Base-by-base conservation (phyloP, 2,797 vertebrate species). In the Salmo trutta region DNA sequence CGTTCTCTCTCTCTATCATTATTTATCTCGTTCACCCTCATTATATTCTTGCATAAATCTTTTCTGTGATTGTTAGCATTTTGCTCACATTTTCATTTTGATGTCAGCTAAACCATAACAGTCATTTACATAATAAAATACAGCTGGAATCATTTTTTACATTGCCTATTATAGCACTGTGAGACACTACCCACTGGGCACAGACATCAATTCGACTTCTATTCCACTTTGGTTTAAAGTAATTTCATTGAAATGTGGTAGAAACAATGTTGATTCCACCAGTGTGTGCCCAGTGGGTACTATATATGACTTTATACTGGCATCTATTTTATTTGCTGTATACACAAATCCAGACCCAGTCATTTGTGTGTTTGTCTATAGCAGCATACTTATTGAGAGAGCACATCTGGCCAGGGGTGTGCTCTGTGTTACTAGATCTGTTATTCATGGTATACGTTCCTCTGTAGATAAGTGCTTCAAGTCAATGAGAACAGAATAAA, bases 361-460 rank as follows among this genome's bases (percentile, higher is more conserved):
- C 56, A 59, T n/a, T 10, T 19, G 17, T 62, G 4, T 62, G 16
- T 56, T 5, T 7, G n/a, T 21, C 56, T n/a, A 21, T 21, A n/a
- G 56, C 19, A 19, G 17, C 24, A 67, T 2, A 65, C 62, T 65
- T 14, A 24, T 17, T 66, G 24, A 79, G 77, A 75, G 75, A 65
- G 53, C 5, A 47, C 71, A 82, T 73, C 56, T 68, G 79, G 31
- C 71, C 71, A 17, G 69, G 69, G 72, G 78, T 71, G 71, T 54
- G 73, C 56, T 24, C 24, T 24, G 24, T 73, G 52, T 87, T 79
- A 84, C 83, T 77, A 78, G 83, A 88, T 88, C 85, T 14, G 78
- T 86, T 76, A 91, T 90, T 91, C 85, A 87, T 88, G 87, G 78
- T 85, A 85, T 85, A 86, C 8, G 80, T 89, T 89, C 85, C 83